Evolutionary conservation across 2,888 invertebrate genomes (phyloP).

Genomic region (Caenorhabditis becei): DNA sequence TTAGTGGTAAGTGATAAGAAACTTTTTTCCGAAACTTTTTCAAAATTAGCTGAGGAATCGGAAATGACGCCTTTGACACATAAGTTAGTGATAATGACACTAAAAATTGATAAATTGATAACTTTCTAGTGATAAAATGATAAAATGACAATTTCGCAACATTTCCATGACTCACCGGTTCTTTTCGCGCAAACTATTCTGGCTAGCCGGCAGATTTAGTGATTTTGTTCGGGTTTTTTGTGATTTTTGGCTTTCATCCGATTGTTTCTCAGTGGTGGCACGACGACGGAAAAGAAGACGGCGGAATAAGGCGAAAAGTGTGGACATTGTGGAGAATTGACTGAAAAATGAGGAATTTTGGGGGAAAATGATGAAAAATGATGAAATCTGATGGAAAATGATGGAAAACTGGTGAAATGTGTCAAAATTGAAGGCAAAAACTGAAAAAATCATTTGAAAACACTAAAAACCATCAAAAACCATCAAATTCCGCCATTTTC

Average conservation of each 20-base stretch:
- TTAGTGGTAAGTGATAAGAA: no score
- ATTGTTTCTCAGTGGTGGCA: conserved; percentile 26
- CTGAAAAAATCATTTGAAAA: neutral
- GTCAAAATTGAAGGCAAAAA: no score
- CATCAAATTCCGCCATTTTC: no score
- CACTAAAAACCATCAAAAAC: neutral
- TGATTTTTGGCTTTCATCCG: conserved; percentile 39
- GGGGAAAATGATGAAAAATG: neutral
- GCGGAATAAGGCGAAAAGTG: conserved; percentile 37
- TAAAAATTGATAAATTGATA: neutral
- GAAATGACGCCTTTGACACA: no score
- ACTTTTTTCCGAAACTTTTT: no score
- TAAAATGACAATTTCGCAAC: neutral
- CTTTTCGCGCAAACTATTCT: conserved; percentile 42
- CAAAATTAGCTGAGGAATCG: no score
- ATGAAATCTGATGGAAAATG: conserved; percentile 1
- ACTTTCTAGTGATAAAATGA: conserved; percentile 20
- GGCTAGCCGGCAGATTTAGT: conserved; percentile 29
- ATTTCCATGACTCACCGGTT: conserved; percentile 16
- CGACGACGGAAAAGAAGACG: conserved; percentile 52
- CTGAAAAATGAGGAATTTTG: conserved; percentile 3
- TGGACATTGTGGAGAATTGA: conserved; percentile 31
- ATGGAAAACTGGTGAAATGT: conserved; percentile 18
- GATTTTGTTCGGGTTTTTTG: conserved; percentile 31
- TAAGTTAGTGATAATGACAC: no score